Evolutionary conservation across 2,113 vertebrate species (phyloP).

Genomic region (Alexandromys fortis): DNA sequence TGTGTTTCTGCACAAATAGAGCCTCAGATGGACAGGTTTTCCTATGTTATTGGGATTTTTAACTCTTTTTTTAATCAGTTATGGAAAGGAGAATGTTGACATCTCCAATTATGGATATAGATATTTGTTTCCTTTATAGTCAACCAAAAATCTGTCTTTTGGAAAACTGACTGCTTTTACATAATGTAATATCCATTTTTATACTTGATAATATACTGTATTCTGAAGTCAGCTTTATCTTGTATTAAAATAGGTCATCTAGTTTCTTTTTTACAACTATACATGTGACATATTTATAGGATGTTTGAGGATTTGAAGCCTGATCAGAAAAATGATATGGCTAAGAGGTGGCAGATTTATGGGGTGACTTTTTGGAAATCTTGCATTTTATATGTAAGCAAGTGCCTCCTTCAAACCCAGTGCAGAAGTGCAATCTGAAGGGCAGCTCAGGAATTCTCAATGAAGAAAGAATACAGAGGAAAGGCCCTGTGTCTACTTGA

Average conservation of each 20-base stretch:
- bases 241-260: not conserved
- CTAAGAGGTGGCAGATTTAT: not conserved
- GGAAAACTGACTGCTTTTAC: not conserved
- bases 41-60: not conserved
- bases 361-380: not conserved
- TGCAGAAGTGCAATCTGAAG: not conserved
- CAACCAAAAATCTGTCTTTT: not conserved
- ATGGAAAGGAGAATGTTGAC: not conserved
- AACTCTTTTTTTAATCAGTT: not conserved
- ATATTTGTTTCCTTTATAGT: not conserved
- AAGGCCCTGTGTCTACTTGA: not conserved
- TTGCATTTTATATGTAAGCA: not conserved
- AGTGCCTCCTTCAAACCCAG: not conserved
- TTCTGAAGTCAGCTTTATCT: not conserved
- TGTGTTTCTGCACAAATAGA: not conserved
- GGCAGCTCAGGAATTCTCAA: not conserved
- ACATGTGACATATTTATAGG: not conserved
- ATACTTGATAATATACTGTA: not conserved
- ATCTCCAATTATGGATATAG: not conserved
- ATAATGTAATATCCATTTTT: not conserved
- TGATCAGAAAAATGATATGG: not conserved
- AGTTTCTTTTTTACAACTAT: not conserved
- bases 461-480: not conserved
- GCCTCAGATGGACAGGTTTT: not conserved
- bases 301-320: not conserved